Evolutionary conservation across 92 coral and sea anemone species (phyloP).

Genomic region (Heteractis magnifica): DNA sequence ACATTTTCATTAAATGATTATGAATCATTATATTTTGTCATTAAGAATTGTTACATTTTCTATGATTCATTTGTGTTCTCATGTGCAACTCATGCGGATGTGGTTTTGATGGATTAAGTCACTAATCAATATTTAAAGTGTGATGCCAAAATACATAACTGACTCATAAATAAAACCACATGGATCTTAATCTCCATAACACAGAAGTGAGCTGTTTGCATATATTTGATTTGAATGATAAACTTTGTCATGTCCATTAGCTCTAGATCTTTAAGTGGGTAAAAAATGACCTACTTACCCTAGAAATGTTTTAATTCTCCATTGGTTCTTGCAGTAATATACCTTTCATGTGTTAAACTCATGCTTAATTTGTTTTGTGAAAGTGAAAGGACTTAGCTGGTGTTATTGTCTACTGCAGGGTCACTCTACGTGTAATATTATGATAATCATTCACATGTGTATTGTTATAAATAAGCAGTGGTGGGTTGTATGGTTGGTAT

Average conservation of each 20-base stretch:
- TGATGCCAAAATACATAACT: background rate
- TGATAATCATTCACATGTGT: background rate
- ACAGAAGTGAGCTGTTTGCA: background rate
- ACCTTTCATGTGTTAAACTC: background rate
- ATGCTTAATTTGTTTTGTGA: background rate
- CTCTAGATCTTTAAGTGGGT: background rate
- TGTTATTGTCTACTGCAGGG: background rate
- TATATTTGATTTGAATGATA: background rate
- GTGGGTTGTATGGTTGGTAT: constrained; percentile 1
- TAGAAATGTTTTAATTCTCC: background rate
- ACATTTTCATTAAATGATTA: background rate
- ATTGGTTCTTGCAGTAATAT: background rate
- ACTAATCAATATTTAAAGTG: background rate
- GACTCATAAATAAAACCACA: constrained; percentile 4
- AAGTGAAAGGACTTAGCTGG: constrained; percentile 15
- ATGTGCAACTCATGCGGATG: background rate
- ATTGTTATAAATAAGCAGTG: background rate
- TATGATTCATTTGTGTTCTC: background rate
- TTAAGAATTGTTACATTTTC: background rate
- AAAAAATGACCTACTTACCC: background rate
- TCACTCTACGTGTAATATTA: background rate
- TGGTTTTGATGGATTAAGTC: constrained; percentile 1
- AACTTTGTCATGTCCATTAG: background rate
- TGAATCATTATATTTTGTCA: background rate
- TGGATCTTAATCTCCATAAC: background rate